Percentiles rank a stretch among this genome's conserved stretches.
Conservation (phyloP, 2,797 vertebrate species). For the Enteromius trimaculatus region DNA sequence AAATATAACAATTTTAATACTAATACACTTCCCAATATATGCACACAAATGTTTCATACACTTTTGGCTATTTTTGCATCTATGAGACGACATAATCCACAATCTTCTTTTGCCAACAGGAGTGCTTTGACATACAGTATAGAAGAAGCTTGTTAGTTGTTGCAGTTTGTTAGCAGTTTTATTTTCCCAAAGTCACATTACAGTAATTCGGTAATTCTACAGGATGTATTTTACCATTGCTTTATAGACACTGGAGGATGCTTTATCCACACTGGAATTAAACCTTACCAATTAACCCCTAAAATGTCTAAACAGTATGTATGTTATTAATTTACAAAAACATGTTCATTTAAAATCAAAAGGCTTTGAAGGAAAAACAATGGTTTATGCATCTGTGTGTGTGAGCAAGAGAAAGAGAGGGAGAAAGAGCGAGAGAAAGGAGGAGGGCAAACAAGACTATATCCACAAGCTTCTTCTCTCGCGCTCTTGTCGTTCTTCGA, state of each 20-base stretch:
- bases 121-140: not conserved
- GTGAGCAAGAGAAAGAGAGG: slow-evolving; percentile 38
- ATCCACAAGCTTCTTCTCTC: slow-evolving; percentile 75
- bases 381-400: slow-evolving; percentile 49
- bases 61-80: not conserved
- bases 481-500: slow-evolving; percentile 72
- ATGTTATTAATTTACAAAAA: not conserved
- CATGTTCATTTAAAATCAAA: slow-evolving; percentile 2
- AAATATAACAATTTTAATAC: not conserved
- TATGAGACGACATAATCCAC: not conserved
- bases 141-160: too few relatives aligned
- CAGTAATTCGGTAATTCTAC: not conserved
- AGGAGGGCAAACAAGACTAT: slow-evolving; percentile 74
- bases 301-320: not conserved
- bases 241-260: not conserved
- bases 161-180: too few relatives aligned
- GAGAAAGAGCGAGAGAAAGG: slow-evolving; percentile 22
- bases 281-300: not conserved
- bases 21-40: not conserved
- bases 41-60: not conserved
- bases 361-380: slow-evolving; percentile 53
- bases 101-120: not conserved
- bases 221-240: not conserved
- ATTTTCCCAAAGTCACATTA: not conserved
- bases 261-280: not conserved